Evolutionary conservation across 1,140 invertebrate genomes (phyloP).

Genomic region (Penaeus chinensis): DNA sequence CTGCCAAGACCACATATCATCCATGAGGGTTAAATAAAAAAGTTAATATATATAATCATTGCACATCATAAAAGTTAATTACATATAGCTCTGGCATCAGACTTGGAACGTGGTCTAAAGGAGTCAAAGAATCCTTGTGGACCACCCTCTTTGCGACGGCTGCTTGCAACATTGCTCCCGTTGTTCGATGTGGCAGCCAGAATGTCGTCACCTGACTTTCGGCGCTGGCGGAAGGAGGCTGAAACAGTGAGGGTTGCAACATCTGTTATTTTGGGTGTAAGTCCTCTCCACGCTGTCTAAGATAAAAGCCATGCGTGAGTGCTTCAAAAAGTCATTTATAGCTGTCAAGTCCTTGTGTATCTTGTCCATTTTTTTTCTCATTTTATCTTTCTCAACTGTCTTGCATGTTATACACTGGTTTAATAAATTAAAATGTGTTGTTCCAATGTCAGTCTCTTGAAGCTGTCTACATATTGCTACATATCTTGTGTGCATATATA

Average conservation of each 20-base stretch:
- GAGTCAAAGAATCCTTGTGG: conserved; percentile 77
- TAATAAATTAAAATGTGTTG: too few relatives aligned
- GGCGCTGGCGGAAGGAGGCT: conserved; percentile 66
- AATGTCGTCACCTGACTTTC: conserved; percentile 71
- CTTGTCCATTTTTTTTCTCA: too few relatives aligned
- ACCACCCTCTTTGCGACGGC: conserved; percentile 66
- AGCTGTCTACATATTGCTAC: too few relatives aligned
- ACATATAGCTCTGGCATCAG: conserved; percentile 73
- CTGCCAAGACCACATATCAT: background rate
- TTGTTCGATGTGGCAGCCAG: conserved; percentile 60
- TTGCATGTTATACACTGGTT: too few relatives aligned
- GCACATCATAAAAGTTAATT: conserved; percentile 39
- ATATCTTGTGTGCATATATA: too few relatives aligned
- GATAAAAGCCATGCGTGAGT: too few relatives aligned
- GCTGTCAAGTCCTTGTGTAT: too few relatives aligned
- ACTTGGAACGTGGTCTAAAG: conserved; percentile 84
- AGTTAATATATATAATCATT: background rate
- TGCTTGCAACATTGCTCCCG: conserved; percentile 37
- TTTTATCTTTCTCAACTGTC: too few relatives aligned
- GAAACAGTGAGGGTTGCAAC: conserved; percentile 32
- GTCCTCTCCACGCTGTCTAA: too few relatives aligned
- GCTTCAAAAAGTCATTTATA: too few relatives aligned
- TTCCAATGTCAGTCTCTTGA: too few relatives aligned
- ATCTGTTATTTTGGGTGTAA: background rate
- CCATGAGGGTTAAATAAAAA: background rate